Percentiles rank a stretch among this genome's conserved stretches.
Evolutionary conservation across 2,888 invertebrate genomes (phyloP).

Genomic region (Tenthredo distinguenda): DNA sequence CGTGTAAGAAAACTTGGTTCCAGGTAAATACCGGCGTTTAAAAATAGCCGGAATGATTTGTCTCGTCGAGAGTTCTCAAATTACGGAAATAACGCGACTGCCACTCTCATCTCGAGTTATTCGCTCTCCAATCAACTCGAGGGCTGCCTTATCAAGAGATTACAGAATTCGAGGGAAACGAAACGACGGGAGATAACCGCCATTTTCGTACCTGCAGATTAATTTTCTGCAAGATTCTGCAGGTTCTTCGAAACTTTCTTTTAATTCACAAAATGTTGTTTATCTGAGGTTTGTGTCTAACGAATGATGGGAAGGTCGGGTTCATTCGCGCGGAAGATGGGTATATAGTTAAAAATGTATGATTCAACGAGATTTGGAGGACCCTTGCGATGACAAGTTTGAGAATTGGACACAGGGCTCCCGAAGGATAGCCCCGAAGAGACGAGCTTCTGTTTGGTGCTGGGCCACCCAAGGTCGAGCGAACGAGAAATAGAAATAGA

Average conservation of each 20-base stretch:
- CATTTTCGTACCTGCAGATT: neutral
- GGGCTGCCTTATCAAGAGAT: neutral
- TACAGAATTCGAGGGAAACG: neutral
- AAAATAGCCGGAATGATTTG: neutral
- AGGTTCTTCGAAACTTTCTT: neutral
- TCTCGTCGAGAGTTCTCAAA: neutral
- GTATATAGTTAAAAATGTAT: neutral
- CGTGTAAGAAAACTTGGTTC: neutral
- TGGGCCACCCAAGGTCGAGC: constrained; percentile 32
- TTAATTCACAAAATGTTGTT: neutral
- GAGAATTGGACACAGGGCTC: constrained; percentile 9
- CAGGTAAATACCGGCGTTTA: constrained; percentile 4
- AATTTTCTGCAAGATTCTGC: neutral
- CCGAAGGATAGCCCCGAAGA: neutral
- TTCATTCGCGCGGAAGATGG: neutral
- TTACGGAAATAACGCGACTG: constrained; percentile 3
- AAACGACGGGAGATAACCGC: neutral
- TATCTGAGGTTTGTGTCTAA: neutral
- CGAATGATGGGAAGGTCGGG: neutral
- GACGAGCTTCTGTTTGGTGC: neutral
- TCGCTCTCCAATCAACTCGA: constrained; percentile 30
- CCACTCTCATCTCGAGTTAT: neutral
- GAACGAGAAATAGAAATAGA: constrained; percentile 31
- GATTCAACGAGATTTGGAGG: constrained; percentile 7
- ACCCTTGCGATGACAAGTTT: constrained; percentile 9